Conservation (phyloP, 2,797 vertebrate genomes). For the Clarias platycephalus region DNA sequence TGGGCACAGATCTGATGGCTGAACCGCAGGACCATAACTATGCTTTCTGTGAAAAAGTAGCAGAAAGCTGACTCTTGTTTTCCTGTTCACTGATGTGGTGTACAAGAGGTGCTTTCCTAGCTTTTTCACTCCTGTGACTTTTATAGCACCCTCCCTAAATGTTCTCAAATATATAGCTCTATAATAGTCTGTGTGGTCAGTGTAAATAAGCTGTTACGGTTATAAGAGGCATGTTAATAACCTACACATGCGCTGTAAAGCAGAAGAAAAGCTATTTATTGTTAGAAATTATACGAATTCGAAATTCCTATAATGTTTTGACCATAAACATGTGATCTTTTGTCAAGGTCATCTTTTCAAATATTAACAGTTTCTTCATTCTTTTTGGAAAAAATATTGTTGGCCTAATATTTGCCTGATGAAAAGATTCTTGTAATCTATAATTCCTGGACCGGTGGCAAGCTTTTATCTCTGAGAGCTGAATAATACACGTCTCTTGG, state of each 20-base stretch:
- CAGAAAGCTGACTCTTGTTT: constrained; percentile 67
- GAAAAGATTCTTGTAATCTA: constrained; percentile 62
- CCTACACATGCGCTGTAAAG: not conserved
- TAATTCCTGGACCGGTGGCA: not conserved
- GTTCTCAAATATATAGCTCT: not conserved
- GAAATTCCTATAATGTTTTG: no score
- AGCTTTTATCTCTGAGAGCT: constrained; percentile 68
- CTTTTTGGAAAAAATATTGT: not conserved
- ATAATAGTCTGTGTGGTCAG: not conserved
- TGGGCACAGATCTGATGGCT: constrained; percentile 59
- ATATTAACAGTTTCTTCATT: not conserved
- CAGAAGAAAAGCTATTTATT: not conserved
- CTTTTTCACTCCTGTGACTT: constrained; percentile 63
- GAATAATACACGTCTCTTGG: constrained; percentile 73
- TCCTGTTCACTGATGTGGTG: constrained; percentile 69
- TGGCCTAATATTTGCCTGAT: not conserved
- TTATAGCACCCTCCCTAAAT: constrained; percentile 16
- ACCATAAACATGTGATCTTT: not conserved
- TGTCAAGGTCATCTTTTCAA: not conserved
- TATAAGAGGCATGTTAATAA: not conserved
- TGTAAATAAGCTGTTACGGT: not conserved
- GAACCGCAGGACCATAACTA: constrained; percentile 64
- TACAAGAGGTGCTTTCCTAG: constrained; percentile 54
- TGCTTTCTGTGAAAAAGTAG: constrained; percentile 64
- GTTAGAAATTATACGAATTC: not conserved